These are phyloP conservation scores for Metopolophium dirhodum DNA, from an alignment of 1,140 invertebrate species.

Conservation along the genomic window DNA sequence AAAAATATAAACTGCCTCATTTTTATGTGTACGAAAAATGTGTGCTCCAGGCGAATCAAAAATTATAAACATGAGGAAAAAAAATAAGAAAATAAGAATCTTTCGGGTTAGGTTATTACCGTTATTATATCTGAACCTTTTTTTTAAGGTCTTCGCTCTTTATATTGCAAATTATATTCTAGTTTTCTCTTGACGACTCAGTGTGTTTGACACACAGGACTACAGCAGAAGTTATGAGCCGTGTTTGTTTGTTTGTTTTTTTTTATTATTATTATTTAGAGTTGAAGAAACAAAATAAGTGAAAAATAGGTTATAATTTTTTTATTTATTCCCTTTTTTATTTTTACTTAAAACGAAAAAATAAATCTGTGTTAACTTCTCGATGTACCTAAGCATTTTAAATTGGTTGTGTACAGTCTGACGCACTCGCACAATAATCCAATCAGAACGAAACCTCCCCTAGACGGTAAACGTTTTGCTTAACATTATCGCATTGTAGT, in stretches of 20 bases:
- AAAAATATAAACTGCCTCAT: slow-evolving; percentile 37
- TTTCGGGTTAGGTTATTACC: slow-evolving; percentile 33
- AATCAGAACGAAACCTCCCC: slow-evolving; percentile 30
- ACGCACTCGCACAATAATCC: slow-evolving; percentile 32
- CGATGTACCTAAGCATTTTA: slow-evolving; percentile 38
- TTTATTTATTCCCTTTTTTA: neutral
- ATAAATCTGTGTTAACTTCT: slow-evolving; percentile 7
- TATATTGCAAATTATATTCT: slow-evolving; percentile 39
- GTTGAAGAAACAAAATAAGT: neutral
- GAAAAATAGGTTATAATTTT: slow-evolving; percentile 3
- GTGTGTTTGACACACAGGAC: slow-evolving; percentile 21
- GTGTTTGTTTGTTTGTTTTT: slow-evolving; percentile 23
- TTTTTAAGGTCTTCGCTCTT: neutral
- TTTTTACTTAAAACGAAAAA: slow-evolving; percentile 1
- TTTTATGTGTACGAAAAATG: slow-evolving; percentile 40
- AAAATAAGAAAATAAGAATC: slow-evolving; percentile 1
- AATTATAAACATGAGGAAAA: slow-evolving; percentile 34
- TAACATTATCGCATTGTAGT: slow-evolving; percentile 17
- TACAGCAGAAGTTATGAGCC: neutral
- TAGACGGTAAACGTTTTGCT: slow-evolving; percentile 43
- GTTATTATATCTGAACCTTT: slow-evolving; percentile 39
- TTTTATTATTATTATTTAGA: neutral
- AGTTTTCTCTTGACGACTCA: slow-evolving; percentile 19
- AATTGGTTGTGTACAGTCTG: slow-evolving; percentile 41
- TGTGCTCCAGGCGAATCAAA: slow-evolving; percentile 24